Base-by-base conservation (phyloP, 2,113 vertebrate species). In the Scopus umbretta region DNA sequence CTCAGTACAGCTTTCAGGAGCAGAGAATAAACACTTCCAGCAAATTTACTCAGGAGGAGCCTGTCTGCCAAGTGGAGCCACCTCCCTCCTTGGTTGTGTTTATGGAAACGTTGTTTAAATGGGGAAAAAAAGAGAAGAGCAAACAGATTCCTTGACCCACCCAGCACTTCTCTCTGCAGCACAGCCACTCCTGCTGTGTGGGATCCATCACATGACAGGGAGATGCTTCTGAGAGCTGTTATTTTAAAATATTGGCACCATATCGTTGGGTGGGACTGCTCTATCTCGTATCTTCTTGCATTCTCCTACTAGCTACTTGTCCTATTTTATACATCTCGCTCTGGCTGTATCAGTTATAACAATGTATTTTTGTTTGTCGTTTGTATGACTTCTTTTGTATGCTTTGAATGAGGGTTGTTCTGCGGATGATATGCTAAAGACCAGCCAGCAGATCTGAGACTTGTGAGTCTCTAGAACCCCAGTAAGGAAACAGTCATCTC, bases 201-300 rank as follows among this genome's bases (percentile, higher is more conserved):
- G 47, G 74, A 88, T 86, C 65, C 11, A 10, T 86, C 94, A 93
- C 68, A 55, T 90, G 96, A 90, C 4, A 7, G 42, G 52, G 73
- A 88, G 70, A 83, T 58, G 75, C 82, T 93, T 86, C 68, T 92
- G 86, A 88, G 88, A 96, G 52, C 79, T 95, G 93, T 94, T 96
- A 88, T 95, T 96, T 97, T 96, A 94, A 88, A 94, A 93, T 80
- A 84, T 26, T 96, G 96, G 96, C 96, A 96, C 93, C 67, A 95
- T 67, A 74, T 83, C 53, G 49, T 70, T 0, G 94, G 94, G 95
- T 95, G 96, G 94, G 86, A 88, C 96, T 62, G 82, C 75, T 93
- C 50, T 75, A 55, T 84, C 82, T 92, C 1, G 0, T 62, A 90
- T 91, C 94, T 92, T 91, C 52, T 96, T 92, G 87, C 70, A 47